Evolutionary conservation across 1,140 invertebrate genomes (phyloP).

Genomic region (Tetramorium alpestre): DNA sequence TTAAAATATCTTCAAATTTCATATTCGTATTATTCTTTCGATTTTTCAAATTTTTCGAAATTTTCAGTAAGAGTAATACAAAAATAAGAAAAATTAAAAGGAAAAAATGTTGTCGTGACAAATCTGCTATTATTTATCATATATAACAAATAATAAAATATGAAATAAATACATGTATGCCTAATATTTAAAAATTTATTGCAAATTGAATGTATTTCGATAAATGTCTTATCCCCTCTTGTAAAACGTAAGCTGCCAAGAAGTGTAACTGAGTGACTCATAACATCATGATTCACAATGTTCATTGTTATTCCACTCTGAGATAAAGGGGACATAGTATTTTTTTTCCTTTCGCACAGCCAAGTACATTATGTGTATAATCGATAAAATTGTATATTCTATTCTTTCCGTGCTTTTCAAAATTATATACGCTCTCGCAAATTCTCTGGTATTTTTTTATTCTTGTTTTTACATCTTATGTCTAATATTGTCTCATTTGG

Average conservation of each 20-base stretch:
- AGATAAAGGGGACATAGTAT: background rate
- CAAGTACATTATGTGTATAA: background rate
- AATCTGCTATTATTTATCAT: background rate
- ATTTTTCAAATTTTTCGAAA: background rate
- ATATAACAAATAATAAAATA: background rate
- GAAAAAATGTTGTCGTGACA: background rate
- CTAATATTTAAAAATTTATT: background rate
- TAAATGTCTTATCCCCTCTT: background rate
- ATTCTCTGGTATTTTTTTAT: background rate
- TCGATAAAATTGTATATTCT: background rate
- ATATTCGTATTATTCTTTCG: background rate
- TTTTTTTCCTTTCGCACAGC: background rate
- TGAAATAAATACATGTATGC: background rate
- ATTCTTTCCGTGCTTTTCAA: background rate
- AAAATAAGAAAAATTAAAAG: background rate
- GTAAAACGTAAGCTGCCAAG: constrained; percentile 6
- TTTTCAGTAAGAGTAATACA: background rate
- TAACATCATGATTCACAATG: background rate
- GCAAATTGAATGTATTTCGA: background rate
- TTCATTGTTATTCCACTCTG: constrained; percentile 6
- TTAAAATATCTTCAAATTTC: background rate
- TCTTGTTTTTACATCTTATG: background rate
- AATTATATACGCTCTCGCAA: background rate
- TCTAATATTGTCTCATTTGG: background rate
- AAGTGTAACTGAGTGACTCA: background rate